Evolutionary conservation across 2,797 vertebrate species (phyloP).

Genomic region (Myotis planiceps): DNA sequence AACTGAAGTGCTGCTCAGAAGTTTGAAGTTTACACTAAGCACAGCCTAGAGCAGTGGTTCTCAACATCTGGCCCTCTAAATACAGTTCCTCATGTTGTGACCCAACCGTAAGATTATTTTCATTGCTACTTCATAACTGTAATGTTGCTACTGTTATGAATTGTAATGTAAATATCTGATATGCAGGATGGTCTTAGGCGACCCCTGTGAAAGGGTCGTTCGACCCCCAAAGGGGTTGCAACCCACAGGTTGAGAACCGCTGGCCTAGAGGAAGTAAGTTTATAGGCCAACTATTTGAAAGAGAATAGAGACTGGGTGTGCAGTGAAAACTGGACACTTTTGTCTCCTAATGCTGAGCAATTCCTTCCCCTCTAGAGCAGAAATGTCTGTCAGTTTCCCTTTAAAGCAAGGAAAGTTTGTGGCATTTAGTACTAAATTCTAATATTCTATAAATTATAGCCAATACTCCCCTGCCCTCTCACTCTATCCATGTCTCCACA

Average conservation of each 20-base stretch:
- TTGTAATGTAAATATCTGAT: too few species aligned
- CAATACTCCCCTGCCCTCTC: not conserved
- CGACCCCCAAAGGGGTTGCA: too few species aligned
- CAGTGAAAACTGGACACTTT: not conserved
- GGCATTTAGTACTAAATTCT: not conserved
- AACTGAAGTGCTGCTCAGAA: not conserved
- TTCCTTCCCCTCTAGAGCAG: conserved; percentile 42
- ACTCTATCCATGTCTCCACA: not conserved
- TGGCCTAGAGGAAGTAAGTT: conserved; percentile 3
- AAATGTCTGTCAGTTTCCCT: not conserved
- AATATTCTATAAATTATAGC: not conserved
- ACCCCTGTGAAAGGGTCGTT: too few species aligned
- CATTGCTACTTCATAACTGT: too few species aligned
- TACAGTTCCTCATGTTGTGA: too few species aligned
- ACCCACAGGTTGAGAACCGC: too few species aligned
- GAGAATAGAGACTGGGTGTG: not conserved
- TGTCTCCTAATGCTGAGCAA: not conserved
- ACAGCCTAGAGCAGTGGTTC: not conserved
- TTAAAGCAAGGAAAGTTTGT: conserved; percentile 2
- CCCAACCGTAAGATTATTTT: too few species aligned
- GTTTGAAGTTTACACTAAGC: not conserved
- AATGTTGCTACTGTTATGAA: too few species aligned
- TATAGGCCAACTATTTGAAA: not conserved
- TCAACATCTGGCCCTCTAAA: too few species aligned
- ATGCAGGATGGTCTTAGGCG: too few species aligned